Evolutionary conservation across 37 sponge, comb jelly and placozoan species (phyloP).

Genomic region (Beroe forskalii): DNA sequence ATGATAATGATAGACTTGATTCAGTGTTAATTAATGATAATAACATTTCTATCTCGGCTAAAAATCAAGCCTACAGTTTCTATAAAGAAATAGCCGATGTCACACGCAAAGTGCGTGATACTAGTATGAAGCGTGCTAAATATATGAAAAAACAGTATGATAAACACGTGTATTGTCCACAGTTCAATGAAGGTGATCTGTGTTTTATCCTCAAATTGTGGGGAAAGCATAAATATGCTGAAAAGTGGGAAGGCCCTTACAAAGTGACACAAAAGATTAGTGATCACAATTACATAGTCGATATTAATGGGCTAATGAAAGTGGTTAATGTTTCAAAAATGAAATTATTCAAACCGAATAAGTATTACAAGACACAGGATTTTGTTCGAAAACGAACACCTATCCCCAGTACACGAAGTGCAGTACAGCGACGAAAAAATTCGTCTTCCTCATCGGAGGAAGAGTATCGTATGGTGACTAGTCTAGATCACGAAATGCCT

Average conservation of each 20-base stretch:
- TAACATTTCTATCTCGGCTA: too few relatives aligned
- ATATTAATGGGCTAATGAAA: background rate
- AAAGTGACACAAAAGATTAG: background rate
- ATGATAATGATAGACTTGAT: background rate
- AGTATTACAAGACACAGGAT: too few relatives aligned
- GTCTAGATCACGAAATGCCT: too few relatives aligned
- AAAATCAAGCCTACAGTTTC: background rate
- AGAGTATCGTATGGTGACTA: too few relatives aligned
- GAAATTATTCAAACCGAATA: background rate
- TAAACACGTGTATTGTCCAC: background rate
- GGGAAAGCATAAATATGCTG: conserved; percentile 26
- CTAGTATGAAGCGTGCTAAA: background rate
- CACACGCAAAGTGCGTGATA: background rate
- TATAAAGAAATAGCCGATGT: background rate
- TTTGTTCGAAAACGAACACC: too few relatives aligned
- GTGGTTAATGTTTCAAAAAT: conserved; percentile 27
- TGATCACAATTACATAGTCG: background rate
- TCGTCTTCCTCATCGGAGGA: too few relatives aligned
- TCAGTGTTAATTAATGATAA: too few relatives aligned
- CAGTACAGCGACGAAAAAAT: too few relatives aligned
- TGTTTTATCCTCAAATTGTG: background rate
- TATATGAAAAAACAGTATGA: conserved; percentile 5
- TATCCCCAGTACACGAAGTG: too few relatives aligned
- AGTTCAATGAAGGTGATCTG: background rate
- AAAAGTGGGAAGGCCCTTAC: conserved; percentile 5